phyloP scores from a whole-genome alignment of 2,888 invertebrate genomes.

The Ormyrus nitidulus region DNA sequence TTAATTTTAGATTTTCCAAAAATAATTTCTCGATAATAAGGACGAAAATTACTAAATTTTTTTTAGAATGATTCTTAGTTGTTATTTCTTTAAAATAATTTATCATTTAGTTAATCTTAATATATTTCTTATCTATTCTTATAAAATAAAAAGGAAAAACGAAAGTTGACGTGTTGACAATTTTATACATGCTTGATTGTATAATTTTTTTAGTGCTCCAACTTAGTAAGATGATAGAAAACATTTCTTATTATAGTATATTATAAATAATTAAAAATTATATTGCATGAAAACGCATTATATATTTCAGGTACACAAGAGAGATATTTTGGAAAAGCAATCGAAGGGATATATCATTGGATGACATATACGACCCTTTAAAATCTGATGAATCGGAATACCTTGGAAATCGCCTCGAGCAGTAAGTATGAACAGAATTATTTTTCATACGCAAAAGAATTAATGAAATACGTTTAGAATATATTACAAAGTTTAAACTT shows the following conservation, averaged over 20 bases:
- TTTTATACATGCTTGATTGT: not conserved
- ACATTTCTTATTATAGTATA: slow-evolving; percentile 63
- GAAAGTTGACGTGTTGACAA: not conserved
- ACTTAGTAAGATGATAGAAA: slow-evolving; percentile 21
- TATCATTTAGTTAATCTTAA: too few species aligned
- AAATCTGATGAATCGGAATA: slow-evolving; percentile 70
- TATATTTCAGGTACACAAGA: slow-evolving; percentile 72
- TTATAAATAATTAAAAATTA: not conserved
- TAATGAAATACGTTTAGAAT: too few species aligned
- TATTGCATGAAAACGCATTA: too few species aligned
- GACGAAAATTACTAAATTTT: not conserved
- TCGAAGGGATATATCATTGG: slow-evolving; percentile 67
- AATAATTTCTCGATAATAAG: not conserved
- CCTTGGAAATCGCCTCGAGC: slow-evolving; percentile 70
- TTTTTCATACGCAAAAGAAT: too few species aligned
- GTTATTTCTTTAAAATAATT: too few species aligned
- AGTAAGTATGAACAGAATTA: slow-evolving; percentile 61
- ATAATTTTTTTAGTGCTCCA: slow-evolving; percentile 17
- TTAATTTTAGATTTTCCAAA: slow-evolving; percentile 28
- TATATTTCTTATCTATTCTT: not conserved
- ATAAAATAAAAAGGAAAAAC: not conserved
- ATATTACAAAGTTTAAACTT: too few species aligned
- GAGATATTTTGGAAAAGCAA: slow-evolving; percentile 72
- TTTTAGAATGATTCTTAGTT: too few species aligned
- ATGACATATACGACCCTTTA: slow-evolving; percentile 73